Percentiles rank a stretch among this genome's conserved stretches.
phyloP scores from a whole-genome alignment of 1,140 invertebrate species.

The Aethina tumida region DNA sequence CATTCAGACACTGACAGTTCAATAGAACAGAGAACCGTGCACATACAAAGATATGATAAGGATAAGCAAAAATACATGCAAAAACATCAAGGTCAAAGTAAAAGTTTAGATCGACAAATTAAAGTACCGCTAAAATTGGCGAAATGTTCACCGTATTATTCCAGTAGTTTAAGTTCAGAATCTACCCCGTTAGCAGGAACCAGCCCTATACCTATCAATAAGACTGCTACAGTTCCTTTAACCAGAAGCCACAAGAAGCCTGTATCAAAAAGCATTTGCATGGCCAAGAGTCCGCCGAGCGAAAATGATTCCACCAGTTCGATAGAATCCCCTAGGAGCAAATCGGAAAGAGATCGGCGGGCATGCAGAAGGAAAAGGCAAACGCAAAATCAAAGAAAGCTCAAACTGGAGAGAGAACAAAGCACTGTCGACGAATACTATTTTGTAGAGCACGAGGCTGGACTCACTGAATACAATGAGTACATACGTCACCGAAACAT shows the following conservation, averaged over 20 bases:
- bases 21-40: conserved; percentile 30
- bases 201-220: conserved; percentile 28
- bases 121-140: conserved; percentile 47
- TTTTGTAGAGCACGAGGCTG: conserved; percentile 30
- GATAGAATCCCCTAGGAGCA: conserved; percentile 46
- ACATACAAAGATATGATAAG: conserved; percentile 32
- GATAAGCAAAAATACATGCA: conserved; percentile 31
- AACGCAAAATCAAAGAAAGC: conserved; percentile 38
- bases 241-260: conserved; percentile 31
- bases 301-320: conserved; percentile 60
- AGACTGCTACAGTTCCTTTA: conserved; percentile 34
- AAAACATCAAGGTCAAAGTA: conserved; percentile 26
- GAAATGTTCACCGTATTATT: conserved; percentile 58
- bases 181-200: conserved; percentile 45
- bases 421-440: conserved; percentile 33
- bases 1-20: conserved; percentile 33
- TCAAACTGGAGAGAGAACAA: conserved; percentile 23
- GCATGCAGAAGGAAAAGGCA: conserved; percentile 53
- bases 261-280: conserved; percentile 28
- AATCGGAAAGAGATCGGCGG: conserved; percentile 46
- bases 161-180: conserved; percentile 56
- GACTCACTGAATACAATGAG: conserved; percentile 26
- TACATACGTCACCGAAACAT: conserved; percentile 27
- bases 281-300: conserved; percentile 52
- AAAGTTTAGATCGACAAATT: conserved; percentile 36